phyloP scores from a whole-genome alignment of 2,113 vertebrate species.

The Pampusana beccarii region DNA sequence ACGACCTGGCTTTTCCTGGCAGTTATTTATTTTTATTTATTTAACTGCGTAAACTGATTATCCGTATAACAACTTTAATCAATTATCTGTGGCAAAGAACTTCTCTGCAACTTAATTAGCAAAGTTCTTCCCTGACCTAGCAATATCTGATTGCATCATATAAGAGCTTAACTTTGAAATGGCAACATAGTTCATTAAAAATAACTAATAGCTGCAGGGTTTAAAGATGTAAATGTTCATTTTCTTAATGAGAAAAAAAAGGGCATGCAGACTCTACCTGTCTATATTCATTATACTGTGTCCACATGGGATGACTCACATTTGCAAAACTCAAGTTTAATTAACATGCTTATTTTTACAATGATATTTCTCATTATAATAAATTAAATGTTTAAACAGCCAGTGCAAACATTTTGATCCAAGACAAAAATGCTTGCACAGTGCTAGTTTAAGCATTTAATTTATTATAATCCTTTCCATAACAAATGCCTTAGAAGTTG shows the following conservation, averaged over 20 bases:
- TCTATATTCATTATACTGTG: slow-evolving; percentile 73
- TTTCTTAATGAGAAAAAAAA: slow-evolving; percentile 70
- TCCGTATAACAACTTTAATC: slow-evolving; percentile 61
- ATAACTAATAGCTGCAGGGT: slow-evolving; percentile 75
- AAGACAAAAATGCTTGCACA: slow-evolving; percentile 79
- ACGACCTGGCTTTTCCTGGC: slow-evolving; percentile 5
- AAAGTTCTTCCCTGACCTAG: slow-evolving; percentile 71
- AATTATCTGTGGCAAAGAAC: slow-evolving; percentile 67
- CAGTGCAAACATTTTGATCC: slow-evolving; percentile 82
- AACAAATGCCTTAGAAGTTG: slow-evolving; percentile 75
- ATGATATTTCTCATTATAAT: slow-evolving; percentile 78
- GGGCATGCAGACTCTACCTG: slow-evolving; percentile 53
- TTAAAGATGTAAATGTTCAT: slow-evolving; percentile 72
- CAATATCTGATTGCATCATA: slow-evolving; percentile 64
- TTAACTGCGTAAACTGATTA: slow-evolving; percentile 52
- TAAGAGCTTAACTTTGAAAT: slow-evolving; percentile 72
- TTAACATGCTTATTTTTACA: slow-evolving; percentile 79
- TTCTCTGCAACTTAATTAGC: slow-evolving; percentile 74
- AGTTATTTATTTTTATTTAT: slow-evolving; percentile 64
- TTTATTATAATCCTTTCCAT: slow-evolving; percentile 83
- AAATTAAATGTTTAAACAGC: slow-evolving; percentile 84
- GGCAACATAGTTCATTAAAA: slow-evolving; percentile 77
- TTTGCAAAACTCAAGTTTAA: slow-evolving; percentile 75
- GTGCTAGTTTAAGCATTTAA: slow-evolving; percentile 81
- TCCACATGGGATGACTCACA: slow-evolving; percentile 70